Evolutionary conservation across 2,113 vertebrate genomes (phyloP).

Genomic region (Malurus elegans): DNA sequence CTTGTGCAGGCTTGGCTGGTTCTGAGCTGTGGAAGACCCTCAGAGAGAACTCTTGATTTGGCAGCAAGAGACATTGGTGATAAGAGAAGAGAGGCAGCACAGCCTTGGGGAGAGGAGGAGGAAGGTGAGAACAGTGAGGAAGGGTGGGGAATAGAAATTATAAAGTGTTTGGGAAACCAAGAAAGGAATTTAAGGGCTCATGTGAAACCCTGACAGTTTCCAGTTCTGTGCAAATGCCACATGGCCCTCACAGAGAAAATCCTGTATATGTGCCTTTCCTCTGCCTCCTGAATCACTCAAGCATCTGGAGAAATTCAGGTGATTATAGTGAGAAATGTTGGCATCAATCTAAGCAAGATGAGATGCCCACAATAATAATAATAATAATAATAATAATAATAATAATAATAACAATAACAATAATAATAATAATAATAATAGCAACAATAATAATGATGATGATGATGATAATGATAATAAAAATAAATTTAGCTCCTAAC

Average conservation of each 20-base stretch:
- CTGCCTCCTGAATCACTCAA: neutral
- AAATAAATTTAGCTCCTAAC: neutral
- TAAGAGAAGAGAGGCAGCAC: neutral
- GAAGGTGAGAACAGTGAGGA: neutral
- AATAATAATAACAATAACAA: too few species aligned
- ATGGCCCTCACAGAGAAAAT: neutral
- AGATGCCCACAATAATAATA: neutral
- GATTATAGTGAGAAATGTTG: neutral
- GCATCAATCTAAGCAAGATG: neutral
- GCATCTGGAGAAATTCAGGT: neutral
- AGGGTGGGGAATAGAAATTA: neutral
- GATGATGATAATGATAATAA: neutral
- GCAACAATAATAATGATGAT: neutral
- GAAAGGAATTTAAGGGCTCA: neutral
- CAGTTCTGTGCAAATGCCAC: neutral
- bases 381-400: neutral
- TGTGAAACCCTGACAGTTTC: neutral
- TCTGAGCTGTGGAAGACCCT: neutral
- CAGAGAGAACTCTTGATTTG: neutral
- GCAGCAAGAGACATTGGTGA: neutral
- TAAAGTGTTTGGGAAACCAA: neutral
- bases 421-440: too few species aligned
- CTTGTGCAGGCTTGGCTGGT: neutral
- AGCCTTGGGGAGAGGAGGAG: neutral
- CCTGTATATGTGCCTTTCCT: neutral